Conservation (phyloP, 1,140 invertebrate genomes). For the Monochamus saltuarius region DNA sequence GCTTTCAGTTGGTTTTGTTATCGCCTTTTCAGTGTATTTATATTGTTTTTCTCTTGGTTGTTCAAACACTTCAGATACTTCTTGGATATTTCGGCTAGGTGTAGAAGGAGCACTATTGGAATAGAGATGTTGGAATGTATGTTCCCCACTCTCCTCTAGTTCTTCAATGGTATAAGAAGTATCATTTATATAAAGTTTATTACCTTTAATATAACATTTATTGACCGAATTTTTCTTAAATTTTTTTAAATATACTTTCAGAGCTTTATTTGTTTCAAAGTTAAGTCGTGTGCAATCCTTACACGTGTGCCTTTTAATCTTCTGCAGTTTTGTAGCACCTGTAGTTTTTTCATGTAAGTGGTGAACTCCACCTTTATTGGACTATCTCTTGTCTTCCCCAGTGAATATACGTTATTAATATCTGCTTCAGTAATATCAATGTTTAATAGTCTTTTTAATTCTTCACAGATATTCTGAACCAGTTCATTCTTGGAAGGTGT, state of each 20-base stretch:
- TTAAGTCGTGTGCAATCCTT: slow-evolving; percentile 13
- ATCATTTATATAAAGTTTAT: slow-evolving; percentile 5
- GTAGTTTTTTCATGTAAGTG: not conserved
- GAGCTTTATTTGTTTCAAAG: not conserved
- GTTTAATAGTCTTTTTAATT: slow-evolving; percentile 4
- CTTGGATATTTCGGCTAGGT: not conserved
- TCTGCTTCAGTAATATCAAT: slow-evolving; percentile 5
- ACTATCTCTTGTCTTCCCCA: slow-evolving; percentile 3
- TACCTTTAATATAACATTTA: slow-evolving; percentile 11
- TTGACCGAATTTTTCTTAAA: not conserved
- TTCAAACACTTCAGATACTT: no score
- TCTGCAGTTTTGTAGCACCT: not conserved
- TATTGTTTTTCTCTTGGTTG: no score
- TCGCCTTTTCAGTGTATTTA: no score
- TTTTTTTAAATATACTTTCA: not conserved
- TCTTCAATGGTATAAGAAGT: slow-evolving; percentile 12
- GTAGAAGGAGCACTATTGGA: slow-evolving; percentile 10
- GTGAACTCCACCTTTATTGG: slow-evolving; percentile 12
- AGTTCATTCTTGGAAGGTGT: not conserved
- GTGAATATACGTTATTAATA: slow-evolving; percentile 5
- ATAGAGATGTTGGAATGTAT: not conserved
- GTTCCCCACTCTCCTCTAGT: not conserved
- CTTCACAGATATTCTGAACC: slow-evolving; percentile 4
- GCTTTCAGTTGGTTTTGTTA: no score
- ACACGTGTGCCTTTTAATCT: slow-evolving; percentile 11